Conservation (phyloP, 2,888 invertebrate species). For the Brachycybe producta region DNA sequence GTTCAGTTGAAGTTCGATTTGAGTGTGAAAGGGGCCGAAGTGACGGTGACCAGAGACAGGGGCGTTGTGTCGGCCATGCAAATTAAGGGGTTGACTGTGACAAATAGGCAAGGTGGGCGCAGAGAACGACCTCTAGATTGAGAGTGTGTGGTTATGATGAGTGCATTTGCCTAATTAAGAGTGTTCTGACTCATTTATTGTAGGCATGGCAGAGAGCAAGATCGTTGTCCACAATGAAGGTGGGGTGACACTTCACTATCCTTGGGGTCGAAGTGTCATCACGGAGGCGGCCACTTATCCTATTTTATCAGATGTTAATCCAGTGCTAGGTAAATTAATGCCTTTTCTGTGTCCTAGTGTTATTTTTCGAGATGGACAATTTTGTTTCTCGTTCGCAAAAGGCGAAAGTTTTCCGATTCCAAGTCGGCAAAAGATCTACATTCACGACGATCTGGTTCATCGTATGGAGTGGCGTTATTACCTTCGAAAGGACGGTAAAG, state of each 20-base stretch:
- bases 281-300: conserved; percentile 86
- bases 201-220: conserved; percentile 22
- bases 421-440: conserved; percentile 76
- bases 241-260: conserved; percentile 61
- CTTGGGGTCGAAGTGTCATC: conserved; percentile 76
- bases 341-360: background rate
- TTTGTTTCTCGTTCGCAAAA: conserved; percentile 3
- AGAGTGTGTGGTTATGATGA: too few species aligned
- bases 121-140: background rate
- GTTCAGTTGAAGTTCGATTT: conserved; percentile 76
- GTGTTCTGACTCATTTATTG: background rate
- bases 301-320: conserved; percentile 73
- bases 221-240: conserved; percentile 45
- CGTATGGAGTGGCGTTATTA: conserved; percentile 94
- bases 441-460: conserved; percentile 78
- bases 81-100: conserved; percentile 74
- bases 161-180: too few species aligned
- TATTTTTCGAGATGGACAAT: background rate
- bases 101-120: conserved; percentile 50
- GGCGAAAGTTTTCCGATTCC: conserved; percentile 81
- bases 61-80: conserved; percentile 45
- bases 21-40: conserved; percentile 79
- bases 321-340: conserved; percentile 46
- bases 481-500: conserved; percentile 54
- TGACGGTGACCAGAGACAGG: conserved; percentile 54